Base-by-base conservation (phyloP, 2,888 invertebrate species). In the Agrypnus murinus region DNA sequence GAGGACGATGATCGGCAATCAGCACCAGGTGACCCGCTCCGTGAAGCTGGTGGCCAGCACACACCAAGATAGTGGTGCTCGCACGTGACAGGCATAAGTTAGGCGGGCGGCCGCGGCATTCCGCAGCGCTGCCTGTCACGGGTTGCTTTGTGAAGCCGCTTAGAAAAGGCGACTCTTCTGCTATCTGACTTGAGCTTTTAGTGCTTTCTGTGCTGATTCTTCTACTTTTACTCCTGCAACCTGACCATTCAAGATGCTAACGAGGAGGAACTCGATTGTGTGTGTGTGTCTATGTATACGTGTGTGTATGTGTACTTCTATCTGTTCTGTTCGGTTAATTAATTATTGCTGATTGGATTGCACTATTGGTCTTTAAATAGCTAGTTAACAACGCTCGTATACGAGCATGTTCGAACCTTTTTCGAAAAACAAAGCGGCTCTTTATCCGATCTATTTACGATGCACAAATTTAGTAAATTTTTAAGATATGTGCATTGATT, bases 31-130 rank as follows among this genome's bases (percentile, higher is more conserved):
- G 76, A 71, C 67, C 78, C 79, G 80, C 79, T 79, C 76, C 74
- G 75, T 75, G 74, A 71, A 71, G 72, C 77, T 79, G 77, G 80
- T 79, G 80, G 75, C 74, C 79, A 75, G 78, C 71, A 76, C 72
- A 69, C 43, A 38, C 69, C 66, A 63, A 74, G 77, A 77, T 58
- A 58, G 80, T 81, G 81, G 81, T 81, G 80, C 79, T 78, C 79
- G 83, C 83, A 83, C 83, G 83, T 83, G 83, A 83, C 83, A 83
- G 82, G 82, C 82, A 83, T 83, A 82, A 83, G 83, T 83, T 83
- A 83, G 81, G 79, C 81, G 81, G 81, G 80, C 79, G 81, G 79
- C 80, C 81, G 77, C 78, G 79, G 80, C 81, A 81, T 82, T 82
- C 81, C 80, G 79, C 75, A 76, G 81, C 77, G 74, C 80, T 79